Evolutionary conservation across 2,888 invertebrate species (phyloP), one percentile per base, ranked within the genome.

Genomic region (Cylindroiulus punctatus): DNA sequence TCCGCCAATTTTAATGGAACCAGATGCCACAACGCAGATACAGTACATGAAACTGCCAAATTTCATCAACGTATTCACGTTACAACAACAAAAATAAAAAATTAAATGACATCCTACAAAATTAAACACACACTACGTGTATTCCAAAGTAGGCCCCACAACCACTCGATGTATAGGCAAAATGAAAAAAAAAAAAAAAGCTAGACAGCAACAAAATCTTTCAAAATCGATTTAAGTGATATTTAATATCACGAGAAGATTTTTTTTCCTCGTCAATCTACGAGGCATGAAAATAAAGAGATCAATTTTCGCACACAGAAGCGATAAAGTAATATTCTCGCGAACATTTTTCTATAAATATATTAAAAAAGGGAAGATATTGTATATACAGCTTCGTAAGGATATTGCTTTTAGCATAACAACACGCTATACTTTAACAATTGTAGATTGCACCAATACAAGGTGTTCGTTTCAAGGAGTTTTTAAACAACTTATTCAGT

Each of bases 181-280:
- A 57, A 57, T n/a, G 19, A 7, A 57, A 57, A 57, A 57, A 7
- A n/a, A 7, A 57, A n/a, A n/a, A n/a, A 0, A 57, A 5, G 57
- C n/a, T n/a, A n/a, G n/a, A n/a, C n/a, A n/a, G n/a, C n/a, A 19
- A 57, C 1, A 57, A 57, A 57, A 57, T 57, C 57, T n/a, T 57
- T 57, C 57, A n/a, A 57, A 57, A 57, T 57, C 57, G 57, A 57
- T 57, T 57, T n/a, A 57, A 57, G 57, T 57, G 57, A 57, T 57
- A 57, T 57, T 57, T 57, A 57, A 57, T 57, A 57, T 57, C 57
- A 47, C 47, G 40, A 4, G 8, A 17, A 47, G 19, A 19, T n/a
- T 57, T 57, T n/a, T 3, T 57, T n/a, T n/a, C n/a, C 47, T 47
- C 57, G 57, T 57, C 57, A n/a, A 57, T 57, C n/a, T 57, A n/a